Base-by-base conservation (phyloP, 2,113 vertebrate genomes). In the Odontophorus gujanensis region DNA sequence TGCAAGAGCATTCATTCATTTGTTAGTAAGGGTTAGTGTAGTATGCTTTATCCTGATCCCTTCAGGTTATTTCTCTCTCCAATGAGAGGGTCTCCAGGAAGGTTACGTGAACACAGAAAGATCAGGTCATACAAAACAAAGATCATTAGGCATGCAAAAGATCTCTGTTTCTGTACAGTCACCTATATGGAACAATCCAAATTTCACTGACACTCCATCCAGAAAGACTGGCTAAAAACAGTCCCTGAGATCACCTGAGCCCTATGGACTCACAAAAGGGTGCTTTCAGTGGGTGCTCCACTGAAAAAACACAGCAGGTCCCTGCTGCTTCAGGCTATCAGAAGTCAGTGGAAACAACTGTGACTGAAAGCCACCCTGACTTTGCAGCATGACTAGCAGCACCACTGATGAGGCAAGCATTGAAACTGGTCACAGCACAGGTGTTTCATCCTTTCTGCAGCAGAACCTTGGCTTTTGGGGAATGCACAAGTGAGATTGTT, bases 1-100 rank as follows among this genome's bases (percentile, higher is more conserved):
- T 81, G 87, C 65, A n/a, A 77, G 75, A 91, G 72, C 66, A 43
- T 80, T 74, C 84, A 77, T 81, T 89, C 87, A 79, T 89, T 93
- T 89, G 59, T 69, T 82, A 50, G n/a, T 71, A 74, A 73, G 38
- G 72, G 67, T 89, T 85, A 89, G 75, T 80, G 42, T 7, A 59
- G 72, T 43, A 51, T 58, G 63, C 85, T 89, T 87, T 93, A 22
- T 89, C 78, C 50, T 47, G 30, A 45, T 75, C 28, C 65, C 55
- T 34, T 59, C 57, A 78, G 51, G 32, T 59, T 51, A 47, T 61
- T 63, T 13, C 12, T 85, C 87, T 75, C 51, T 48, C 4, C 79
- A 48, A 7, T 21, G 34, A 34, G 32, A 47, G 80, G n/a, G 57
- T 80, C 47, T 43, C 26, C 58, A 51, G 55, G 55, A 87, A 77